Conservation (phyloP, 1,140 invertebrate species). For the Piezodorus guildinii region DNA sequence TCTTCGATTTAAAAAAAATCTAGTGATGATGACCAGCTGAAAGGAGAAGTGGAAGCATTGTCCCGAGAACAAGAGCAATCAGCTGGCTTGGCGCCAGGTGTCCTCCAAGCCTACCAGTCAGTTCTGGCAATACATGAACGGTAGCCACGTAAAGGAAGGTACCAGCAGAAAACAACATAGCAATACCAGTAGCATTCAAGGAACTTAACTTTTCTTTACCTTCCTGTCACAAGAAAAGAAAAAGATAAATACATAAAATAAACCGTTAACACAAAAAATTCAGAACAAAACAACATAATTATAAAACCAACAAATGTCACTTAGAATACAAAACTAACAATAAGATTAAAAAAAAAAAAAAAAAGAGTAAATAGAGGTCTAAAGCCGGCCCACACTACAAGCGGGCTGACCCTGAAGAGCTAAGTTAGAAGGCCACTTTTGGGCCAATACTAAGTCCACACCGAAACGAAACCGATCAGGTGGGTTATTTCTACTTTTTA, state of each 20-base stretch:
- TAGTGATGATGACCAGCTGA: constrained; percentile 87
- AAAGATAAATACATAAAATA: constrained; percentile 21
- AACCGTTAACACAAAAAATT: too few species aligned
- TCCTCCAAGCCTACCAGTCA: constrained; percentile 42
- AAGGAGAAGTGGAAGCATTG: constrained; percentile 73
- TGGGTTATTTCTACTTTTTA: too few species aligned
- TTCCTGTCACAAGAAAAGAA: constrained; percentile 37
- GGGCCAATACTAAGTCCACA: too few species aligned
- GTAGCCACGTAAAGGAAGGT: constrained; percentile 98
- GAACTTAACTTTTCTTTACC: constrained; percentile 60
- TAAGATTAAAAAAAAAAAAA: too few species aligned
- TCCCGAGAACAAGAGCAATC: constrained; percentile 67
- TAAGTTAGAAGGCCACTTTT: too few species aligned
- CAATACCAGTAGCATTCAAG: constrained; percentile 85
- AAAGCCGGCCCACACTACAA: too few species aligned
- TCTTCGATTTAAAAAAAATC: too few species aligned
- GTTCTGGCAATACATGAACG: constrained; percentile 92
- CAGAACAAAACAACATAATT: too few species aligned
- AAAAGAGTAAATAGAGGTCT: too few species aligned
- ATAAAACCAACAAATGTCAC: not conserved
- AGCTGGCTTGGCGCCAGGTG: constrained; percentile 64
- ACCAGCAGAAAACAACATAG: constrained; percentile 96
- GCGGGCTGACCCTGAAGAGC: too few species aligned
- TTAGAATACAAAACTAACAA: too few species aligned
- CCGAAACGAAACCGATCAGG: too few species aligned